Evolutionary conservation across 92 coral and sea anemone species (phyloP), one percentile per base, ranked within the genome.

Genomic region (Porites evermanni): DNA sequence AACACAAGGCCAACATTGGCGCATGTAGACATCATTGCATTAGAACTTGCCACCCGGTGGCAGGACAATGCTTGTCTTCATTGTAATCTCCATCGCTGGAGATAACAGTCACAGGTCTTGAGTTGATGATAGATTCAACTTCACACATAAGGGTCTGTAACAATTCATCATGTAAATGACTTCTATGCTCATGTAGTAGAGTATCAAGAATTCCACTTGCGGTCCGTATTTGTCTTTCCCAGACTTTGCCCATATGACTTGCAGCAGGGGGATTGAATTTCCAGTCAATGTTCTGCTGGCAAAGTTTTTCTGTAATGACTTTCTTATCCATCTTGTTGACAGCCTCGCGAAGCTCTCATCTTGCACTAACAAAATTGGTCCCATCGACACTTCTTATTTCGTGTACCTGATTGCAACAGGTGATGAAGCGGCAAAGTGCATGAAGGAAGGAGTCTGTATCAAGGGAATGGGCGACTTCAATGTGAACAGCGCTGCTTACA

Each of bases 191-290:
- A 16, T 52, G 84, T 61, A 87, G 70, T 23, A 88, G 76, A 3
- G 79, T 75, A 0, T 80, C 87, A 7, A 88, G 88, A 64, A 83
- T 83, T 51, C 70, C 69, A 44, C 85, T 58, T 8, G 88, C 77
- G 8, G 92, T 73, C 67, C 92, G 84, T 38, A 84, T 84, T 29
- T 29, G 85, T 16, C 92, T 80, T 67, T 84, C 92, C 89, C 88
- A 89, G 64, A 75, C 78, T 8, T 88, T 88, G 80, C 93, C 93
- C 93, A 91, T 91, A 26, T 91, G 94, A 47, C 83, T 80, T 10
- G 85, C 90, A 5, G 80, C 12, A 3, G 89, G 91, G 61, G 83
- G 89, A 56, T 83, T 91, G 69, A 91, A 78, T n/a, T 52, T 65
- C 91, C 94, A 91, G 59, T 83, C 82, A 16, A 63, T 91, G n/a